These are phyloP conservation scores for Drosophila differens DNA, from an alignment of 2,888 invertebrate genomes.

Conservation along the genomic window DNA sequence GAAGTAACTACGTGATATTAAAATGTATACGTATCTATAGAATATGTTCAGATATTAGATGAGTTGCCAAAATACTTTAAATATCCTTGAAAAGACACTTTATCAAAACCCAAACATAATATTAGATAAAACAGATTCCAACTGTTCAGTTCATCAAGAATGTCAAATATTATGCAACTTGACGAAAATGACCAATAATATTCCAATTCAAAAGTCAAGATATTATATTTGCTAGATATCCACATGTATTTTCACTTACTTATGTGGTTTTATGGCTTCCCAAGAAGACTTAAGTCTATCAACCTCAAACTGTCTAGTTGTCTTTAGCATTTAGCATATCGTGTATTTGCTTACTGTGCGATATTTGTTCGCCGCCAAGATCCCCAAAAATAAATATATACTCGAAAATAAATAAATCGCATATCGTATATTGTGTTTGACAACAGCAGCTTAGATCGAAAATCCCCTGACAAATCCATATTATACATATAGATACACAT, in stretches of 20 bases:
- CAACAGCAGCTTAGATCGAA: conserved; percentile 36
- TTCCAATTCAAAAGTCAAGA: not conserved
- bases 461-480: conserved; percentile 26
- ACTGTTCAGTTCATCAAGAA: not conserved
- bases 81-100: not conserved
- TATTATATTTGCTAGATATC: conserved; percentile 2
- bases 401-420: not conserved
- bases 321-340: conserved; percentile 29
- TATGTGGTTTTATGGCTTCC: conserved; percentile 27
- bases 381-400: not conserved
- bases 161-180: not conserved
- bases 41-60: not conserved
- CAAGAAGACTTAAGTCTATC: conserved; percentile 56
- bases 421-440: conserved; percentile 10
- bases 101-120: not conserved
- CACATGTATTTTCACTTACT: not conserved
- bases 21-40: not conserved
- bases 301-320: conserved; percentile 60
- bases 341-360: conserved; percentile 11
- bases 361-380: not conserved
- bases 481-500: conserved; percentile 1
- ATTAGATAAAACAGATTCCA: not conserved
- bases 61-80: not conserved
- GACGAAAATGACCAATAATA: not conserved
- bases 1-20: not conserved